Conservation (phyloP, 2,888 invertebrate species). For the Parochlus steinenii region DNA sequence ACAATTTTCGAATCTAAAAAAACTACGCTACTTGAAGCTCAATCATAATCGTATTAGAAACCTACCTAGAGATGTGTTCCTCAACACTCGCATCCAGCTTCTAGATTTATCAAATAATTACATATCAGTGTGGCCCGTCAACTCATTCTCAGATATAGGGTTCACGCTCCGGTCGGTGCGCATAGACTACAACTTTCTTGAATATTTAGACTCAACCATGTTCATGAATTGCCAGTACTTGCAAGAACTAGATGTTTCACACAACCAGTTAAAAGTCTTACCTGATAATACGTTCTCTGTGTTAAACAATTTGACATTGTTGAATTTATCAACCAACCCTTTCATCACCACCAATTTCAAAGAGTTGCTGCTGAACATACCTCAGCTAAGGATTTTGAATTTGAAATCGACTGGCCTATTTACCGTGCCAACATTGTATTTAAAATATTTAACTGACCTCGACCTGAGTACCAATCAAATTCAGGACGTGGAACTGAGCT, state of each 20-base stretch:
- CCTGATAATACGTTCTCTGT: constrained; percentile 81
- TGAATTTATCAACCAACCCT: constrained; percentile 67
- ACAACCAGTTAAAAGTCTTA: constrained; percentile 65
- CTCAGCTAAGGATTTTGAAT: constrained; percentile 59
- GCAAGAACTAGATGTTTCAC: constrained; percentile 56
- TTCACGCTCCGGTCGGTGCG: constrained; percentile 63
- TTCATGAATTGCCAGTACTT: constrained; percentile 69
- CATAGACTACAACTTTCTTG: constrained; percentile 61
- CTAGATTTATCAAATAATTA: constrained; percentile 64
- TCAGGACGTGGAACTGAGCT: constrained; percentile 48
- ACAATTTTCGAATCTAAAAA: constrained; percentile 61
- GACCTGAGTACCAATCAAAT: constrained; percentile 68
- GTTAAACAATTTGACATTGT: constrained; percentile 54
- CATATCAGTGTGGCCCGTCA: constrained; percentile 61
- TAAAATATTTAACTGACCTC: constrained; percentile 60
- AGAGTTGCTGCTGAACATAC: constrained; percentile 73
- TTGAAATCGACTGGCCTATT: constrained; percentile 62
- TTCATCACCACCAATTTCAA: constrained; percentile 71
- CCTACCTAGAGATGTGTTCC: constrained; percentile 60
- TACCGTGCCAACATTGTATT: constrained; percentile 56
- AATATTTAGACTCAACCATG: constrained; percentile 75
- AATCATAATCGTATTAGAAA: constrained; percentile 55
- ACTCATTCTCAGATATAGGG: constrained; percentile 61
- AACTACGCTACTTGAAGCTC: constrained; percentile 54
- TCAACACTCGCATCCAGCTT: constrained; percentile 62